Conservation (phyloP, 1,140 invertebrate genomes). For the Physella acuta region DNA sequence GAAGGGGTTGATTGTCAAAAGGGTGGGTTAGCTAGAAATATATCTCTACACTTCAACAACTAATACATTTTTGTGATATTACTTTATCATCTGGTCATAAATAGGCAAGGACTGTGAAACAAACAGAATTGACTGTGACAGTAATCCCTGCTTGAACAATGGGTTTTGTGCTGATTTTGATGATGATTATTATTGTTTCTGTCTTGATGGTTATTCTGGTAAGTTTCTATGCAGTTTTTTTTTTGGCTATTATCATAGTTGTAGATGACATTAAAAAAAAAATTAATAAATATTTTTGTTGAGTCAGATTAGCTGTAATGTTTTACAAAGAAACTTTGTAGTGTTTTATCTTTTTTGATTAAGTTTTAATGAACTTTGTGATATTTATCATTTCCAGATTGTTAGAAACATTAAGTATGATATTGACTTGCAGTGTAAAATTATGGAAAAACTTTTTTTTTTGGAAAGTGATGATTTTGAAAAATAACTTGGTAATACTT, state of each 20-base stretch:
- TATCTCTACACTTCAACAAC: too few relatives aligned
- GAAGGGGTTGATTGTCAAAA: too few relatives aligned
- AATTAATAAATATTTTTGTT: not conserved
- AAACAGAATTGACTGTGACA: slow-evolving; percentile 9
- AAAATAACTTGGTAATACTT: not conserved
- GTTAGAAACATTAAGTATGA: not conserved
- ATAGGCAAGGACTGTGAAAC: slow-evolving; percentile 15
- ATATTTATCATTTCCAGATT: not conserved
- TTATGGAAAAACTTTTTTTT: not conserved
- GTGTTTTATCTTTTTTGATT: not conserved
- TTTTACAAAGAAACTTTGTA: not conserved
- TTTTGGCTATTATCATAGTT: too few relatives aligned
- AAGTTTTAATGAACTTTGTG: not conserved
- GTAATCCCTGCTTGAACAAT: slow-evolving; percentile 11
- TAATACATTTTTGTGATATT: too few relatives aligned
- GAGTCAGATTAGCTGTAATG: not conserved
- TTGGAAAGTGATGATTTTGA: not conserved
- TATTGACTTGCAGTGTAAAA: too few relatives aligned
- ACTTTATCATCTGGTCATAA: too few relatives aligned
- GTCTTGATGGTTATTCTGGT: slow-evolving; percentile 4
- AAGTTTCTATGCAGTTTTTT: not conserved
- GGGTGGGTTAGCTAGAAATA: too few relatives aligned
- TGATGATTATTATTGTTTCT: not conserved
- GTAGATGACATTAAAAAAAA: too few relatives aligned
- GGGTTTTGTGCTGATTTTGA: not conserved